Evolutionary conservation across 2,888 invertebrate genomes (phyloP), one percentile per base, ranked within the genome.

Genomic region (Strigamia transsilvanica): DNA sequence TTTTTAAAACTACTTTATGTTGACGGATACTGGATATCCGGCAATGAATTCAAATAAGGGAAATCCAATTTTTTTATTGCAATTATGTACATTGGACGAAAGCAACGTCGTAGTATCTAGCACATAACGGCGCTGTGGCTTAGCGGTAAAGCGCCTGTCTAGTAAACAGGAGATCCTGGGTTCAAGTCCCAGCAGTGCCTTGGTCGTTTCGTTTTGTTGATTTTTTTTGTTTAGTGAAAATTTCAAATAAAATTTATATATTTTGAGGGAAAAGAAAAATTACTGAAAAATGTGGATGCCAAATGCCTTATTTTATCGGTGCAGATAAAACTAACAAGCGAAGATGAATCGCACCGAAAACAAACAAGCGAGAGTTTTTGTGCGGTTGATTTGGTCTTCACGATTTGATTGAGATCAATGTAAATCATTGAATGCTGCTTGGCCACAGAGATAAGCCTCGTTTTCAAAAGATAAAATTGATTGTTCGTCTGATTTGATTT

Each of bases 81-180:
- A 46, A n/a, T 46, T 46, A 46, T 3, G 3, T 27, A 27, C 27
- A 27, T 27, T 27, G 3, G 27, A 27, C 27, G 27, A 1, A 27
- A 27, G 27, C 27, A 27, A 27, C 27, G 27, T 27, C 1, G 3
- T 27, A 15, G n/a, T n/a, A 46, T 6, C 12, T 4, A 2, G 4
- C 46, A 46, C 4, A 13, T 46, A 46, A 4, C 15, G 73, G n/a
- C 73, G n/a, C 73, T 32, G 73, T 73, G 73, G 73, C 73, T 73
- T 73, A 73, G 21, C 15, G 73, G 73, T 32, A 73, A 18, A 73
- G 73, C 73, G 73, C 73, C 73, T 73, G 73, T 73, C 73, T 73
- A 7, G 73, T 73, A 73, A 73, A 73, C 73, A 73, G 73, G 18
- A 73, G 18, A 73, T 73, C 73, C 73, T 73, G 21, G 73, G 73